A percentile compares a stretch with the other conserved stretches of the same genome.
phyloP scores from a whole-genome alignment of 2,888 invertebrate species.

The Rhingia campestris region DNA sequence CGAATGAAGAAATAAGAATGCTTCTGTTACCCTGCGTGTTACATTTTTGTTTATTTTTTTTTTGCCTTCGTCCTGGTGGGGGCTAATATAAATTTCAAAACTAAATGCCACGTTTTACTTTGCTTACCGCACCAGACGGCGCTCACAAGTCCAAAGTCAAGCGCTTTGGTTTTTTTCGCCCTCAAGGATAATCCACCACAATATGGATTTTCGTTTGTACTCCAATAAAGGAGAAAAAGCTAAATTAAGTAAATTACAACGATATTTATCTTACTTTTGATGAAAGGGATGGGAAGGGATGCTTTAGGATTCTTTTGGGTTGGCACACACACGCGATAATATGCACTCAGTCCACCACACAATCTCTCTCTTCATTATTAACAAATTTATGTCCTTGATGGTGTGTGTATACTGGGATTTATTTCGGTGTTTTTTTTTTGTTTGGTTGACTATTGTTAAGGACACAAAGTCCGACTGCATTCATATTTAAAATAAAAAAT shows the following conservation, averaged over 20 bases:
- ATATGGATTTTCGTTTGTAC: slow-evolving; percentile 17
- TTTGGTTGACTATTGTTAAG: background rate
- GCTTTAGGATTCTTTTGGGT: background rate
- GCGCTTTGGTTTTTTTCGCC: background rate
- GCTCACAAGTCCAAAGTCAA: slow-evolving; percentile 3
- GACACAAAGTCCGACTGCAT: slow-evolving; percentile 27
- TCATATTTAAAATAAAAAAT: no score
- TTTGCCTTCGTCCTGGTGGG: slow-evolving; percentile 1
- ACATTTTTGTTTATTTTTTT: background rate
- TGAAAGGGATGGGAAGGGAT: slow-evolving; percentile 19
- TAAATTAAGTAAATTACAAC: slow-evolving; percentile 58
- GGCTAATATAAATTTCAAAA: slow-evolving; percentile 59
- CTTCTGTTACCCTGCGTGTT: slow-evolving; percentile 35
- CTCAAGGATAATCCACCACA: slow-evolving; percentile 42
- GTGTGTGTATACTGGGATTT: background rate
- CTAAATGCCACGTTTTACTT: slow-evolving; percentile 54
- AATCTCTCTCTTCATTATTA: slow-evolving; percentile 22
- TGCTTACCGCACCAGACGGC: slow-evolving; percentile 18
- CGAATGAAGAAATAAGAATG: slow-evolving; percentile 27
- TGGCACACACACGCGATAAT: slow-evolving; percentile 27
- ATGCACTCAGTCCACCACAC: slow-evolving; percentile 14
- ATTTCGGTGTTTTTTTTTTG: background rate
- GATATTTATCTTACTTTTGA: slow-evolving; percentile 57
- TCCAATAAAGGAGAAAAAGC: slow-evolving; percentile 7
- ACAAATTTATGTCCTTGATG: slow-evolving; percentile 52